Evolutionary conservation across 1,140 invertebrate genomes (phyloP).

Genomic region (Stenopsyche tienmushanensis): DNA sequence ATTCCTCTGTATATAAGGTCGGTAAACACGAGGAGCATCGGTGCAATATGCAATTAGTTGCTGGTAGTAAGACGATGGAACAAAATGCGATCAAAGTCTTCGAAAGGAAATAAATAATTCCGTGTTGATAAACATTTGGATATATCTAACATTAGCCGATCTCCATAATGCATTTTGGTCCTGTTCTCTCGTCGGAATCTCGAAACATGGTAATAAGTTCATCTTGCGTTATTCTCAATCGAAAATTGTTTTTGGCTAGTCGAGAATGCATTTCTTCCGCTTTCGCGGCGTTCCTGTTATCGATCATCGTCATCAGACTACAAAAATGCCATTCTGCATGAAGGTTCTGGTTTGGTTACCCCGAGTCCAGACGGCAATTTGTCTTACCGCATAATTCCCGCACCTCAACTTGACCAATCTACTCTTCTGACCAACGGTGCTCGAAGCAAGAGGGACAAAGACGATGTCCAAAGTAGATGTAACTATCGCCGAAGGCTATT

Average conservation of each 20-base stretch:
- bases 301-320: not conserved
- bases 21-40: conserved; percentile 5
- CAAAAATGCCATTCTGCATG: not conserved
- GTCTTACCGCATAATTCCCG: conserved; percentile 15
- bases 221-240: too few species aligned
- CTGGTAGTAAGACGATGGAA: conserved; percentile 16
- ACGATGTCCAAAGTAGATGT: not conserved
- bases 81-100: conserved; percentile 5
- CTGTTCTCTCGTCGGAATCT: not conserved
- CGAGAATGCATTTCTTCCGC: too few species aligned
- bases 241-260: too few species aligned
- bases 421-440: not conserved
- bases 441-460: conserved; percentile 3
- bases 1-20: too few species aligned
- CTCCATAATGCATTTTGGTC: not conserved
- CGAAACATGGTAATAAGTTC: not conserved
- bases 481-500: conserved; percentile 12
- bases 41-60: conserved; percentile 12
- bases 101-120: conserved; percentile 22
- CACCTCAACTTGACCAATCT: not conserved
- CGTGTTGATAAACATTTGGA: conserved; percentile 38
- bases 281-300: too few species aligned
- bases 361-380: conserved; percentile 16
- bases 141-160: conserved; percentile 3
- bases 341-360: not conserved